These are phyloP conservation scores for Dolichallabes microphthalmus DNA, from an alignment of 2,113 vertebrate genomes.

Conservation along the genomic window DNA sequence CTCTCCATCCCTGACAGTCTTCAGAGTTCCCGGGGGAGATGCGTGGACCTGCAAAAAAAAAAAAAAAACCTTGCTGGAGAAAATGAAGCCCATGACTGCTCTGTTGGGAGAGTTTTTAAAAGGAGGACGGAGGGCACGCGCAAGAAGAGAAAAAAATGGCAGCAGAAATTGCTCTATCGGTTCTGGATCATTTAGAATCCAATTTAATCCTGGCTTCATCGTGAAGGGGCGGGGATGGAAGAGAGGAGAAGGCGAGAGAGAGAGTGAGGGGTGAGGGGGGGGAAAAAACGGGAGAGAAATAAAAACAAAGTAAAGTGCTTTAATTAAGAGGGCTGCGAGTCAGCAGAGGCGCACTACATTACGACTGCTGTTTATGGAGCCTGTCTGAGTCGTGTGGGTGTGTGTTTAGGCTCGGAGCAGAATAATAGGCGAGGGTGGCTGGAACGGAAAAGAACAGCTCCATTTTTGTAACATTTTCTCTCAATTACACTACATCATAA, in stretches of 20 bases:
- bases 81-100: constrained; percentile 64
- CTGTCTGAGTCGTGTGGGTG: constrained; percentile 39
- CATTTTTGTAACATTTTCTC: background rate
- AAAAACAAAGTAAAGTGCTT: constrained; percentile 74
- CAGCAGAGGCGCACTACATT: constrained; percentile 43
- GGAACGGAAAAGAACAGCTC: background rate
- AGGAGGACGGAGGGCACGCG: constrained; percentile 32
- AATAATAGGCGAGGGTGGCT: constrained; percentile 3
- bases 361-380: constrained; percentile 58
- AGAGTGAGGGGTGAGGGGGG: constrained; percentile 26
- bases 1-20: constrained; percentile 40
- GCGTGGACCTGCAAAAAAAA: constrained; percentile 51
- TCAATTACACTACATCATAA: constrained; percentile 20
- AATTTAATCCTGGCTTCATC: constrained; percentile 69
- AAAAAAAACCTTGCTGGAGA: constrained; percentile 54
- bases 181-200: constrained; percentile 81
- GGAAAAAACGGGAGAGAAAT: constrained; percentile 61
- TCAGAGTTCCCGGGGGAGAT: constrained; percentile 50
- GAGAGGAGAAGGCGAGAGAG: constrained; percentile 45
- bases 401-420: background rate
- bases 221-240: constrained; percentile 18
- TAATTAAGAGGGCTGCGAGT: constrained; percentile 70
- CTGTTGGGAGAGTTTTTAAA: constrained; percentile 60
- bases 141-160: constrained; percentile 64
- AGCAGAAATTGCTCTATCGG: constrained; percentile 70